phyloP scores from a whole-genome alignment of 2,888 invertebrate species.

The Bedellia somnulentella region DNA sequence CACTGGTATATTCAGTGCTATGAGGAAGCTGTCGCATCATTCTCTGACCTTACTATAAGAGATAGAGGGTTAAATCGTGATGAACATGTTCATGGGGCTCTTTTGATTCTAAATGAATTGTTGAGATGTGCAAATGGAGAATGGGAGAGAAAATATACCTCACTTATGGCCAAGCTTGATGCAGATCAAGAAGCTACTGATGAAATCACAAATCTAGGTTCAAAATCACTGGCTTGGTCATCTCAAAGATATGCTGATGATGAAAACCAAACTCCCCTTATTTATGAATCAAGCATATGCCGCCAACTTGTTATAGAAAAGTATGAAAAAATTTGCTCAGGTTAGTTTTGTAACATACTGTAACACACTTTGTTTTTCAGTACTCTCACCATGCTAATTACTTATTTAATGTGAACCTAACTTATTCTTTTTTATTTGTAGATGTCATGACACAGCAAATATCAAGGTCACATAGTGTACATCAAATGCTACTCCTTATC shows the following conservation, averaged over 20 bases:
- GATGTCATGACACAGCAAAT: slow-evolving; percentile 82
- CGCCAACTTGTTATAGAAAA: slow-evolving; percentile 80
- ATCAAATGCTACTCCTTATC: slow-evolving; percentile 82
- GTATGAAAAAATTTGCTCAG: slow-evolving; percentile 76
- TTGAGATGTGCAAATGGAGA: slow-evolving; percentile 85
- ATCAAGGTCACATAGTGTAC: slow-evolving; percentile 78
- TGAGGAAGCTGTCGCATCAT: slow-evolving; percentile 81
- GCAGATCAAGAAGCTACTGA: slow-evolving; percentile 44
- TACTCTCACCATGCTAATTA: no score
- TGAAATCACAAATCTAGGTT: slow-evolving; percentile 55
- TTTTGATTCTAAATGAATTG: slow-evolving; percentile 91
- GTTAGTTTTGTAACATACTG: slow-evolving; percentile 10
- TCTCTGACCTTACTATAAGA: slow-evolving; percentile 60
- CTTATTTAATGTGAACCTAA: neutral
- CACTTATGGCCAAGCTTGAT: slow-evolving; percentile 65
- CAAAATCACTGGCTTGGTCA: slow-evolving; percentile 39
- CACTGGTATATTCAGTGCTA: slow-evolving; percentile 93
- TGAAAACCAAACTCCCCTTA: slow-evolving; percentile 30
- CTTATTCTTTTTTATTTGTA: slow-evolving; percentile 17
- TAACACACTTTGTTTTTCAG: neutral
- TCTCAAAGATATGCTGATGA: slow-evolving; percentile 30
- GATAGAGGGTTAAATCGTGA: slow-evolving; percentile 77
- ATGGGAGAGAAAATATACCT: slow-evolving; percentile 82
- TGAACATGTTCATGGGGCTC: slow-evolving; percentile 89
- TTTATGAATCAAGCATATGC: slow-evolving; percentile 83